These are phyloP conservation scores for Eleutherodactylus coqui DNA, from an alignment of 2,797 vertebrate genomes.

Conservation along the genomic window DNA sequence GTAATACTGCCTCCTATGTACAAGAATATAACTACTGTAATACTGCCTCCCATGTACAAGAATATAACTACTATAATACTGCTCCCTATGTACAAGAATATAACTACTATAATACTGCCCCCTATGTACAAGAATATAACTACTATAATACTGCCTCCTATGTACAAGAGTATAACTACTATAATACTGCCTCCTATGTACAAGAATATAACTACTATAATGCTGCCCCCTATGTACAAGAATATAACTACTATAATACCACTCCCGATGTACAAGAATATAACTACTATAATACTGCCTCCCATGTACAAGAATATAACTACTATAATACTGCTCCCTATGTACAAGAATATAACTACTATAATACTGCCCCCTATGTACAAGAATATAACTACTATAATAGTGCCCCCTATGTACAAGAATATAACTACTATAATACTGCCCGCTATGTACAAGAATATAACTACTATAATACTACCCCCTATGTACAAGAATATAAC, in stretches of 20 bases:
- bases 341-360: too few species aligned
- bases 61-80: too few species aligned
- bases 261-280: background rate
- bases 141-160: slow-evolving; percentile 4
- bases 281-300: slow-evolving; percentile 7
- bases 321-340: too few species aligned
- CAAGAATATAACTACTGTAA: slow-evolving; percentile 6
- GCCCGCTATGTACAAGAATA: too few species aligned
- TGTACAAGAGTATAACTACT: slow-evolving; percentile 7
- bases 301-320: background rate
- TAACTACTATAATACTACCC: too few species aligned
- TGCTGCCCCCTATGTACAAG: background rate
- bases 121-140: slow-evolving; percentile 13
- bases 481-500: too few species aligned
- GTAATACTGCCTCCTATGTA: background rate
- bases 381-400: too few species aligned
- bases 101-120: slow-evolving; percentile 5
- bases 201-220: slow-evolving; percentile 12
- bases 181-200: background rate
- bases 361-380: too few species aligned
- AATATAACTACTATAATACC: slow-evolving; percentile 6
- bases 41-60: background rate
- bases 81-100: background rate
- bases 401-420: too few species aligned
- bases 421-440: too few species aligned